phyloP scores from a whole-genome alignment of 2,113 vertebrate genomes.

The Trogon surrucura region DNA sequence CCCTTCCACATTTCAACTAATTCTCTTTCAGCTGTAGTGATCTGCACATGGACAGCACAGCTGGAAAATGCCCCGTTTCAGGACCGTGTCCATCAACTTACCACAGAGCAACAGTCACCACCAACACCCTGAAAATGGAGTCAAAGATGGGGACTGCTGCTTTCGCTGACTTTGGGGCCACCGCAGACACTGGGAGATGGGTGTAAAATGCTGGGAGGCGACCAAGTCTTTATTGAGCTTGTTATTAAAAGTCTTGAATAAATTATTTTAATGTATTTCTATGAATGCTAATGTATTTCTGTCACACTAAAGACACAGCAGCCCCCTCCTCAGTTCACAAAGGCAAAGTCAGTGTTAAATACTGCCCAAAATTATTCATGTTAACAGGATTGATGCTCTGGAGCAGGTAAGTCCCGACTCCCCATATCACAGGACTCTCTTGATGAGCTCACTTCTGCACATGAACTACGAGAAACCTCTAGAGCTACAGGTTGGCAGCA shows the following conservation, averaged over 20 bases:
- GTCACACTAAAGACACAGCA: not conserved
- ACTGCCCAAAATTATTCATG: not conserved
- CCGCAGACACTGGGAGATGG: not conserved
- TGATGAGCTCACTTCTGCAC: not conserved
- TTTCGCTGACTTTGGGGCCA: not conserved
- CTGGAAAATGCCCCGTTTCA: not conserved
- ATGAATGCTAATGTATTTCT: not conserved
- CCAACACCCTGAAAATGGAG: not conserved
- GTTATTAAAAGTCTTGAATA: not conserved
- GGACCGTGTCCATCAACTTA: not conserved
- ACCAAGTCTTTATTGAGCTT: not conserved
- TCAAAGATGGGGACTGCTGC: not conserved
- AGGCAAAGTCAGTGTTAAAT: not conserved
- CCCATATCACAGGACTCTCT: accelerated
- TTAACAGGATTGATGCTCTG: not conserved
- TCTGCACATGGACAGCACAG: not conserved
- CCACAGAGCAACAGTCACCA: not conserved
- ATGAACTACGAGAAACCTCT: not conserved
- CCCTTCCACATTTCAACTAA: not conserved
- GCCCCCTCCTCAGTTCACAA: not conserved
- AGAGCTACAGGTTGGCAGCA: not conserved
- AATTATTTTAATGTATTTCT: not conserved
- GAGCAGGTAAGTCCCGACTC: not conserved
- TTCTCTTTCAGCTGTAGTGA: not conserved
- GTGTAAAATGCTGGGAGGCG: not conserved